phyloP scores from a whole-genome alignment of 2,113 vertebrate species.

The Melanerpes formicivorus region DNA sequence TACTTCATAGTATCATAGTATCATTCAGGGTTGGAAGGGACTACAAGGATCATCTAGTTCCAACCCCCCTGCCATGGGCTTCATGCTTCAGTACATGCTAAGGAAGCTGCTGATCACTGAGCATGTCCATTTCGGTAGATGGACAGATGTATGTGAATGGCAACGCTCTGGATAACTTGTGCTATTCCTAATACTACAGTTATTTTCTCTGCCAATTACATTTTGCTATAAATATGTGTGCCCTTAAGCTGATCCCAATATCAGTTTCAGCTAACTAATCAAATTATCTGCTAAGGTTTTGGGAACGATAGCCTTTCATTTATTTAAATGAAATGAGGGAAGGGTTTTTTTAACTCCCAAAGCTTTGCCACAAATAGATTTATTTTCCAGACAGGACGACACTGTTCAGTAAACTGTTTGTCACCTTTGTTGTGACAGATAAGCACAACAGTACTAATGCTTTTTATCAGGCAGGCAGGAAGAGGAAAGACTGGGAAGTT shows the following conservation, averaged over 20 bases:
- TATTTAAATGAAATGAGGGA: conserved; percentile 63
- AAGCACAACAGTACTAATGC: neutral
- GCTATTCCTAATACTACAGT: conserved; percentile 63
- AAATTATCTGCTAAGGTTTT: conserved; percentile 67
- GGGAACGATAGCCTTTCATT: conserved; percentile 61
- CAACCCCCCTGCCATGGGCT: too few relatives aligned
- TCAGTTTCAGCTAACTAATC: conserved; percentile 69
- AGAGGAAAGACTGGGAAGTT: neutral
- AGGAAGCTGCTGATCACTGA: neutral
- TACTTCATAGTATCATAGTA: neutral
- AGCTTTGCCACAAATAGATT: conserved; percentile 40
- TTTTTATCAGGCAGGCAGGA: neutral
- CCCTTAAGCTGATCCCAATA: conserved; percentile 66
- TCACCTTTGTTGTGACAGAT: conserved; percentile 1
- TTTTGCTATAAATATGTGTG: conserved; percentile 70
- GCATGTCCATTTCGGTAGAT: conserved; percentile 30
- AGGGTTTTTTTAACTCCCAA: conserved; percentile 28
- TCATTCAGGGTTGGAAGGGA: too few relatives aligned
- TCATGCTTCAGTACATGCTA: neutral
- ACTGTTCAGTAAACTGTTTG: neutral
- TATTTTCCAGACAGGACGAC: conserved; percentile 53
- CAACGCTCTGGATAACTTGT: conserved; percentile 41
- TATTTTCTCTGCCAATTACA: conserved; percentile 71
- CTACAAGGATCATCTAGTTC: too few relatives aligned
- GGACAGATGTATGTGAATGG: conserved; percentile 46